Evolutionary conservation across 2,888 invertebrate species (phyloP).

Genomic region (Pammene aurita): DNA sequence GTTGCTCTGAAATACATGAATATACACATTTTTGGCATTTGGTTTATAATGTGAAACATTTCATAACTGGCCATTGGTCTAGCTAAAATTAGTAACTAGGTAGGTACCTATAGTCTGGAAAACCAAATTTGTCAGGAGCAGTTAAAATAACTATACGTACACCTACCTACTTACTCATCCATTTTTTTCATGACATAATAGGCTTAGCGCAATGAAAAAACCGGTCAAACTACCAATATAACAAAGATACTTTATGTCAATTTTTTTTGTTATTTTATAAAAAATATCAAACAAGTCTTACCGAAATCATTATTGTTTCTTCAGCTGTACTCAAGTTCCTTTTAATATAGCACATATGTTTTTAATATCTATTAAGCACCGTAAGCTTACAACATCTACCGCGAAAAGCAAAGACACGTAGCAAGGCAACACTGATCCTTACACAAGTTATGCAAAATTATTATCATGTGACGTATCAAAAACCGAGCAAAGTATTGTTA

Average conservation of each 20-base stretch:
- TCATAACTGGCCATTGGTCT: no score
- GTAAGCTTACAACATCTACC: constrained; percentile 72
- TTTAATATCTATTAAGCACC: constrained; percentile 70
- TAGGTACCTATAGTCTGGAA: no score
- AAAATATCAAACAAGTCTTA: constrained; percentile 52
- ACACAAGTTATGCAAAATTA: constrained; percentile 68
- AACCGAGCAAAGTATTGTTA: constrained; percentile 55
- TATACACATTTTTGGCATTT: neutral
- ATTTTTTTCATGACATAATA: no score
- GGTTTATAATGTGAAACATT: neutral
- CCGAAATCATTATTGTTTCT: constrained; percentile 55
- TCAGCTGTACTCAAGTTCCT: constrained; percentile 48
- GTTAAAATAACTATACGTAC: no score
- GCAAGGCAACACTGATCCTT: constrained; percentile 81
- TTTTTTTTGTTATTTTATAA: neutral
- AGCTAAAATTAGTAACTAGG: no score
- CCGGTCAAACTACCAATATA: neutral
- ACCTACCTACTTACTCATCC: no score
- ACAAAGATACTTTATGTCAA: neutral
- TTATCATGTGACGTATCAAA: constrained; percentile 62
- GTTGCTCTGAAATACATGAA: neutral
- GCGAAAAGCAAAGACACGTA: constrained; percentile 82
- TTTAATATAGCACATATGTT: constrained; percentile 49
- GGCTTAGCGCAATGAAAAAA: no score
- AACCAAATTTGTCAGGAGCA: no score